These are phyloP conservation scores for Brachionus angularis DNA, from an alignment of 1,140 invertebrate species.

Conservation along the genomic window DNA sequence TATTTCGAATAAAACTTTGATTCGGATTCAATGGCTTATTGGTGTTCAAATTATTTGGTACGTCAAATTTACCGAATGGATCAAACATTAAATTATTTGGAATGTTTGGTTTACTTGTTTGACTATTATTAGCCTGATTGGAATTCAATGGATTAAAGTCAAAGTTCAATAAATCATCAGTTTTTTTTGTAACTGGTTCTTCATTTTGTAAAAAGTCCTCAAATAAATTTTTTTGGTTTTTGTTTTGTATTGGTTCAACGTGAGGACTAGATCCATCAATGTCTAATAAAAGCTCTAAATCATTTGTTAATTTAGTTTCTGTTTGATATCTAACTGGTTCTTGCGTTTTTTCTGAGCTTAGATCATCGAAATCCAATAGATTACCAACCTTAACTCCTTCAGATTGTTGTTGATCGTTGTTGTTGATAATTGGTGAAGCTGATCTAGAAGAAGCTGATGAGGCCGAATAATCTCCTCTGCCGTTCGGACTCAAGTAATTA, in stretches of 20 bases:
- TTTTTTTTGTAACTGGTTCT: background rate
- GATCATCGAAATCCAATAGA: conserved; percentile 27
- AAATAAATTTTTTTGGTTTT: conserved; percentile 11
- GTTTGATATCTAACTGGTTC: background rate
- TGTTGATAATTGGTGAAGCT: background rate
- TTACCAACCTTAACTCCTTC: background rate
- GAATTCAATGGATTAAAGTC: background rate
- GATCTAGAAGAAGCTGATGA: background rate
- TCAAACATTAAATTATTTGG: conserved; percentile 27
- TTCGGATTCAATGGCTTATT: background rate
- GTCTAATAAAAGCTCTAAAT: conserved; percentile 5
- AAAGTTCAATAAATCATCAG: conserved; percentile 10
- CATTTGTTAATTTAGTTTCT: background rate
- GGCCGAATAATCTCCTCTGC: background rate
- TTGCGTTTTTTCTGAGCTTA: background rate
- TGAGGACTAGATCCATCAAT: background rate
- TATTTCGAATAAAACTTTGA: background rate
- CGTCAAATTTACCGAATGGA: conserved; percentile 26
- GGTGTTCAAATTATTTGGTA: no score
- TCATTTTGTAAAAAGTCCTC: background rate
- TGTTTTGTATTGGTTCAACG: background rate
- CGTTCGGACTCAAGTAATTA: background rate
- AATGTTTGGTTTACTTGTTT: background rate
- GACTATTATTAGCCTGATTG: background rate
- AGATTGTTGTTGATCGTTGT: background rate